phyloP scores from a whole-genome alignment of 2,113 vertebrate genomes.

The Pterocles orientalis region DNA sequence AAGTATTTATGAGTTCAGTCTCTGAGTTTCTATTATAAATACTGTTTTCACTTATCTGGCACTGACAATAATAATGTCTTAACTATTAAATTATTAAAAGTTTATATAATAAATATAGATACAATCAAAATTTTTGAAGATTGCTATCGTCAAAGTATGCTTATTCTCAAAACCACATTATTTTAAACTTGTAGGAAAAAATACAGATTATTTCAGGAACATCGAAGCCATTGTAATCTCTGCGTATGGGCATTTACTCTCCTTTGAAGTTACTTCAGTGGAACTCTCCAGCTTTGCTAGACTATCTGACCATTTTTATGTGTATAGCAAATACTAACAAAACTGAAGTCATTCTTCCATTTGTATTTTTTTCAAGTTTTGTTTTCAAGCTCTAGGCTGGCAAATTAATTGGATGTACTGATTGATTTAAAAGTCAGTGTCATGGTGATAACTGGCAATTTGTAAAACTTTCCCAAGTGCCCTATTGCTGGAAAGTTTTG shows the following conservation, averaged over 20 bases:
- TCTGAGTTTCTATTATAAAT: slow-evolving; percentile 14
- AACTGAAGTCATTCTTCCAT: neutral
- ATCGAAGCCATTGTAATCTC: slow-evolving; percentile 48
- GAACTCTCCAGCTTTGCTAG: neutral
- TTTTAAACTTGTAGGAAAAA: neutral
- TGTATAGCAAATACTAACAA: neutral
- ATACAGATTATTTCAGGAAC: slow-evolving; percentile 5
- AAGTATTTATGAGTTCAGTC: slow-evolving; percentile 23
- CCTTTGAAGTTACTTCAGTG: slow-evolving; percentile 26
- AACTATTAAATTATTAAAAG: neutral
- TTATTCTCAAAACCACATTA: neutral
- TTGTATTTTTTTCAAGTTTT: neutral
- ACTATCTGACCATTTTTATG: neutral
- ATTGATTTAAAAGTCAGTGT: neutral
- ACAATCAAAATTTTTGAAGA: neutral
- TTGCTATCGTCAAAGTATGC: neutral
- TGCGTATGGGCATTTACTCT: slow-evolving; percentile 16
- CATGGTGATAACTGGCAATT: neutral
- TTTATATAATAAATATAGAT: neutral
- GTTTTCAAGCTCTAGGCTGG: neutral
- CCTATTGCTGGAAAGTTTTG: neutral
- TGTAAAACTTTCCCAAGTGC: neutral
- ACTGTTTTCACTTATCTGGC: slow-evolving; percentile 30
- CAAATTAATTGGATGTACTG: neutral
- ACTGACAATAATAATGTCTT: slow-evolving; percentile 6